phyloP scores from a whole-genome alignment of 92 coral and sea anemone genomes.

The Diadumene lineata region DNA sequence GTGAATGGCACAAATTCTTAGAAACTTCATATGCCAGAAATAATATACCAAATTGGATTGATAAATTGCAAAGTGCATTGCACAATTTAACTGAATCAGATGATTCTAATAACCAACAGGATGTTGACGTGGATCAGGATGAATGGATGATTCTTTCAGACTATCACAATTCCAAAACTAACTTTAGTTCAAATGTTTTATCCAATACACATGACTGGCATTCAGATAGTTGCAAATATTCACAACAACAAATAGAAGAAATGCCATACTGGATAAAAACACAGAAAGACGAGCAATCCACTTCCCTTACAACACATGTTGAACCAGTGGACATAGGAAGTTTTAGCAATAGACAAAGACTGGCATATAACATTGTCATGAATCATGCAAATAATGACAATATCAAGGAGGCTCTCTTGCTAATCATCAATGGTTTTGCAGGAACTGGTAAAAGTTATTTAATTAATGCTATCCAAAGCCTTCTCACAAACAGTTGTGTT shows the following conservation, averaged over 20 bases:
- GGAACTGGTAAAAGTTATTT: conserved; percentile 35
- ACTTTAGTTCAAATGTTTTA: not conserved
- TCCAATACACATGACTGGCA: conserved; percentile 30
- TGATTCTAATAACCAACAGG: conserved; percentile 16
- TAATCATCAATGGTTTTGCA: conserved; percentile 38
- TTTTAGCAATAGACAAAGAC: conserved; percentile 37
- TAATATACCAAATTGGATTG: conserved; percentile 59
- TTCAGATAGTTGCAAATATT: conserved; percentile 31
- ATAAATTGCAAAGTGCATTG: conserved; percentile 38
- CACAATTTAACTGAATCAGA: conserved; percentile 3
- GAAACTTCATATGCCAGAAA: conserved; percentile 47
- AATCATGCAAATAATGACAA: conserved; percentile 27
- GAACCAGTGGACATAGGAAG: not conserved
- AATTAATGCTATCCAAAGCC: conserved; percentile 1
- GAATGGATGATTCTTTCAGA: conserved; percentile 76
- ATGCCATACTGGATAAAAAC: conserved; percentile 59
- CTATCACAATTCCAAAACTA: conserved; percentile 32
- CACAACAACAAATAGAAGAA: conserved; percentile 41
- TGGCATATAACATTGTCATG: conserved; percentile 34
- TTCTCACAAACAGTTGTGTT: conserved; percentile 17
- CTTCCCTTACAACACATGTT: not conserved
- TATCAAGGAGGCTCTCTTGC: conserved; percentile 18
- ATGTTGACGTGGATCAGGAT: conserved; percentile 31
- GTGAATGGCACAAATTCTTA: conserved; percentile 58
- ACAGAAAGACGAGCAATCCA: conserved; percentile 15